A percentile compares a stretch with the other conserved stretches of the same genome.
These are phyloP conservation scores for Suricata suricatta DNA, from an alignment of 2,113 vertebrate genomes.

Conservation along the genomic window DNA sequence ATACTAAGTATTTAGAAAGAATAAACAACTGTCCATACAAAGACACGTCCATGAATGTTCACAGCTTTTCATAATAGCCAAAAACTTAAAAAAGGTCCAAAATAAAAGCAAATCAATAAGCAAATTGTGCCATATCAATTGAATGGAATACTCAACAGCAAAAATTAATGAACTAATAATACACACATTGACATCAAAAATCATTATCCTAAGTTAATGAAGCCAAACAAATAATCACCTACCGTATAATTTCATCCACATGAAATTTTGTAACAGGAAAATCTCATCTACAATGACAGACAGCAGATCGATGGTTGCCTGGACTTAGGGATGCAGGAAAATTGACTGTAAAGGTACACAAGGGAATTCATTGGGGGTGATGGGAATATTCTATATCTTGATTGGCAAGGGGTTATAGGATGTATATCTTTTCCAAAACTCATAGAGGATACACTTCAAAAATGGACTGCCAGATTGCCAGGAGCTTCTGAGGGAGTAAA, in stretches of 20 bases:
- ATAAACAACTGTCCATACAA: background rate
- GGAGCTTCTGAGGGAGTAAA: background rate
- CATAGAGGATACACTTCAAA: background rate
- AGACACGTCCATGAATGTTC: background rate
- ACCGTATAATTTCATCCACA: background rate
- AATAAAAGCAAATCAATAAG: background rate
- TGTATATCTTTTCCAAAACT: background rate
- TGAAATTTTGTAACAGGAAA: background rate
- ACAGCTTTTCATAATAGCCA: background rate
- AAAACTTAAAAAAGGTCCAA: background rate
- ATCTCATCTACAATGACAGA: background rate
- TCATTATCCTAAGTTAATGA: conserved; percentile 28
- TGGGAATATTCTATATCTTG: background rate
- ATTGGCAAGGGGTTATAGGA: background rate
- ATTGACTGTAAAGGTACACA: background rate
- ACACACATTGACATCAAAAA: background rate
- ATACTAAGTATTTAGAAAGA: background rate
- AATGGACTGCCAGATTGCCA: background rate
- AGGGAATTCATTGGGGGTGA: background rate
- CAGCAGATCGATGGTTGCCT: background rate
- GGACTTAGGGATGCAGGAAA: background rate
- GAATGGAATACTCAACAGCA: background rate
- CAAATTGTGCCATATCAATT: background rate
- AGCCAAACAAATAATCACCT: background rate
- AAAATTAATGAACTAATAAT: background rate